phyloP scores from a whole-genome alignment of 1,140 invertebrate genomes.

The Tetraneura akinire region DNA sequence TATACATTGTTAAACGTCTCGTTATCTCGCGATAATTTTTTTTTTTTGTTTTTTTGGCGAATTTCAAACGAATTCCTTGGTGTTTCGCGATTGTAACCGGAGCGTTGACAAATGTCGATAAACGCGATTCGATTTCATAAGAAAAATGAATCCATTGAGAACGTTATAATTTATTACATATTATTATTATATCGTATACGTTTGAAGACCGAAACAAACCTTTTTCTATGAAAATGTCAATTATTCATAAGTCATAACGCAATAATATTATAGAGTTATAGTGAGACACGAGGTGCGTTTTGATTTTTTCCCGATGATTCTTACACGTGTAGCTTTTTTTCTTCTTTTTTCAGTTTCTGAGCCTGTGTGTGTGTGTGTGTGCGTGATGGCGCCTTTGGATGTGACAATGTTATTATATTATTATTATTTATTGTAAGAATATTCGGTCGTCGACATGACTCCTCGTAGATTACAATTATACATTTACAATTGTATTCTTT shows the following conservation, averaged over 20 bases:
- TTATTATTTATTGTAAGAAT: too few relatives aligned
- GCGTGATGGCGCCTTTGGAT: neutral
- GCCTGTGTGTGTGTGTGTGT: too few relatives aligned
- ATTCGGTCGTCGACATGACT: too few relatives aligned
- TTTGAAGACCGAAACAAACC: too few relatives aligned
- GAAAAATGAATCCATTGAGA: too few relatives aligned
- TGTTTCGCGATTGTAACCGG: constrained; percentile 5
- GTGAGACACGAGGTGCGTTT: too few relatives aligned
- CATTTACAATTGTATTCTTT: neutral
- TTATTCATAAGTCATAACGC: neutral
- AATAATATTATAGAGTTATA: too few relatives aligned
- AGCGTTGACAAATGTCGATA: constrained; percentile 4
- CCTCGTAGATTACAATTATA: neutral
- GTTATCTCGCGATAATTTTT: neutral
- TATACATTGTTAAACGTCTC: neutral
- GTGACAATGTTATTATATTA: neutral
- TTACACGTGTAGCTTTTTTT: neutral
- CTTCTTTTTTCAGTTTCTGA: neutral
- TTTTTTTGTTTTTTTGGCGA: too few relatives aligned
- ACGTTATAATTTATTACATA: too few relatives aligned
- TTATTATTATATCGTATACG: too few relatives aligned
- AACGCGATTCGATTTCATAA: constrained; percentile 6
- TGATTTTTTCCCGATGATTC: too few relatives aligned
- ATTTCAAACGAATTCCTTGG: neutral
- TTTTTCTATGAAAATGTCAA: constrained; percentile 9